phyloP scores from a whole-genome alignment of 2,797 vertebrate genomes.

The Tapirus indicus region DNA sequence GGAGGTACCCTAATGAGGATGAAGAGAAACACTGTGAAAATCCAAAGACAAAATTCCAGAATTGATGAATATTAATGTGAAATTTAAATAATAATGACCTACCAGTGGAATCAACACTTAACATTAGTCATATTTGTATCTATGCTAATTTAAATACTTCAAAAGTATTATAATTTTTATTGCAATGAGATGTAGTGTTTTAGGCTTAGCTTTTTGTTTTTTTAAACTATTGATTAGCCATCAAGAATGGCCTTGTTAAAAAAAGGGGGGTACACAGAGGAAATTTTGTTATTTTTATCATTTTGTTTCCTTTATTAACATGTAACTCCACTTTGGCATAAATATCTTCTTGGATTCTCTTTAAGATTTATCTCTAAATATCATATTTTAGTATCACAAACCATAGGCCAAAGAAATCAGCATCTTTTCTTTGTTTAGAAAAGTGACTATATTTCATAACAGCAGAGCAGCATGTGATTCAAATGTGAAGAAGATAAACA shows the following conservation, averaged over 20 bases:
- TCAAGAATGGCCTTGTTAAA: constrained; percentile 55
- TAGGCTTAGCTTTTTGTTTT: not conserved
- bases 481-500: constrained; percentile 51
- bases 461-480: not conserved
- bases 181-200: not conserved
- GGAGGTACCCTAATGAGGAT: constrained; percentile 65
- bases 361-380: constrained; percentile 68
- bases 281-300: constrained; percentile 3
- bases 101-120: constrained; percentile 55
- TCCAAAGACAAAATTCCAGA: constrained; percentile 78
- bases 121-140: constrained; percentile 67
- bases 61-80: constrained; percentile 78
- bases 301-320: constrained; percentile 64
- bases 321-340: constrained; percentile 62
- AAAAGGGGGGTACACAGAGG: not conserved
- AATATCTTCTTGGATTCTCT: constrained; percentile 59
- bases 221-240: constrained; percentile 52
- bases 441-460: constrained; percentile 56
- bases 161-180: constrained; percentile 46
- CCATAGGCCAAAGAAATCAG: constrained; percentile 27
- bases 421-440: constrained; percentile 68
- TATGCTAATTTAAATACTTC: constrained; percentile 78
- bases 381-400: constrained; percentile 50
- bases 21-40: constrained; percentile 78
- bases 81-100: constrained; percentile 77